These are phyloP conservation scores for Gorsachius magnificus DNA, from an alignment of 2,797 vertebrate species.

Conservation along the genomic window DNA sequence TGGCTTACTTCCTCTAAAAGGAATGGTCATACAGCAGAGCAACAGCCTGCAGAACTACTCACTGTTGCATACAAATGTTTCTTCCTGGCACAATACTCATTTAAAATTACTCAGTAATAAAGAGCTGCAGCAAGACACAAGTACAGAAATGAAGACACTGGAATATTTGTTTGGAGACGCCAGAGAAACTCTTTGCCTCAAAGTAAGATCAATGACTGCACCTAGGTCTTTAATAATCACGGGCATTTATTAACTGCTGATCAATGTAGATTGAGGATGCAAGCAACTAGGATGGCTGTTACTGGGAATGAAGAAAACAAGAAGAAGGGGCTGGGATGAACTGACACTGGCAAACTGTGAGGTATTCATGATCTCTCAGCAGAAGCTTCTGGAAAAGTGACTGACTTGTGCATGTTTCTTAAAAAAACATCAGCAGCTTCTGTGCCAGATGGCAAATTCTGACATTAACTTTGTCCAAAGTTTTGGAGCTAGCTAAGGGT, in stretches of 20 bases:
- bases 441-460: neutral
- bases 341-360: neutral
- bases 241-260: neutral
- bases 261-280: neutral
- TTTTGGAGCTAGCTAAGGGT: neutral
- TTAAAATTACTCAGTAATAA: neutral
- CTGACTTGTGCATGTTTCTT: neutral
- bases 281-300: neutral
- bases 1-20: neutral
- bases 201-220: neutral
- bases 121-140: neutral
- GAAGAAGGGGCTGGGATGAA: neutral
- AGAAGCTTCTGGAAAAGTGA: neutral
- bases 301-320: neutral
- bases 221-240: neutral
- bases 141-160: conserved; percentile 1
- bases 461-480: neutral
- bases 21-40: conserved; percentile 1
- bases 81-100: neutral
- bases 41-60: conserved; percentile 26
- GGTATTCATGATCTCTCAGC: neutral
- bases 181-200: neutral
- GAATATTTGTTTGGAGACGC: neutral
- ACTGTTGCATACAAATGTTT: conserved; percentile 32
- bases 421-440: neutral